These are phyloP conservation scores for Paedocypris sp. DNA, from an alignment of 2,113 vertebrate species.

Conservation along the genomic window DNA sequence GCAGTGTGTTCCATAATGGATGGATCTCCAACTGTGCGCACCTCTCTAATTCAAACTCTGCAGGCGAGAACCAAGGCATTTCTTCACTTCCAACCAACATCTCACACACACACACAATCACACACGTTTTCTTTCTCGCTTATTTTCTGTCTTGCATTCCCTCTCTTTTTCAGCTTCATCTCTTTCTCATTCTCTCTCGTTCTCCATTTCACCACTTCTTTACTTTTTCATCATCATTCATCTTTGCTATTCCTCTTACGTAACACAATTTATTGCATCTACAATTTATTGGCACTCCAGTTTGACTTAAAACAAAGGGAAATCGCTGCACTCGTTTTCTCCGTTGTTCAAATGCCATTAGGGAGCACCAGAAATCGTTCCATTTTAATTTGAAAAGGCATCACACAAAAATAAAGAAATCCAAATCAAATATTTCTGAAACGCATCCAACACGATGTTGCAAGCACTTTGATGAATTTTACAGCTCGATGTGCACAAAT, in stretches of 20 bases:
- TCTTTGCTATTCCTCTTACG: no score
- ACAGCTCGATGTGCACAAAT: no score
- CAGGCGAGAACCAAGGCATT: background rate
- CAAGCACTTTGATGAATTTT: no score
- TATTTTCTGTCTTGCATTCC: background rate
- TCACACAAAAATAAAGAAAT: background rate
- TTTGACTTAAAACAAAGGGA: background rate
- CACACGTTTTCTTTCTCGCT: background rate
- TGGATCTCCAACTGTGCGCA: conserved; percentile 8
- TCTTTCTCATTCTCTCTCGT: background rate
- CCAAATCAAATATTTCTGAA: no score
- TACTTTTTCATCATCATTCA: no score
- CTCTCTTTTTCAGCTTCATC: background rate
- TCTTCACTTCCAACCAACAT: conserved; percentile 2
- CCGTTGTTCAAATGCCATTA: background rate
- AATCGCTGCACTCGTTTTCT: background rate
- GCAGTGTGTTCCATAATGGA: conserved; percentile 27
- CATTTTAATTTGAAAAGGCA: no score
- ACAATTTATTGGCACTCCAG: background rate
- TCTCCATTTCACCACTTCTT: background rate
- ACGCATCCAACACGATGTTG: no score
- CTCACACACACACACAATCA: no score
- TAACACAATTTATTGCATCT: no score
- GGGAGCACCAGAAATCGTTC: background rate
- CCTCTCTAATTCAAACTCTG: conserved; percentile 21